Percentiles rank a stretch among this genome's conserved stretches.
Conservation (phyloP, 2,888 invertebrate species). For the Uloborus plumipes region DNA sequence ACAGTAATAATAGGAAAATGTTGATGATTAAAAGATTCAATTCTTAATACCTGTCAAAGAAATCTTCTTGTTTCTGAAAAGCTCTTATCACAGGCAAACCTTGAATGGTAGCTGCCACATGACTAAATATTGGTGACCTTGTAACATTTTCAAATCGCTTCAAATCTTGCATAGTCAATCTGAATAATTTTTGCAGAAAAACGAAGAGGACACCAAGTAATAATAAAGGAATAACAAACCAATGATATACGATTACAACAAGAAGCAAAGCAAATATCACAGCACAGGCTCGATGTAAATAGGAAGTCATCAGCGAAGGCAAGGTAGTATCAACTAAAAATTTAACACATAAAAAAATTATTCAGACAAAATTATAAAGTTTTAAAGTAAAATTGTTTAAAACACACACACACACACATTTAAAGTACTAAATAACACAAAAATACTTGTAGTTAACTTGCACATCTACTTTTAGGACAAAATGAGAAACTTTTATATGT, state of each 20-base stretch:
- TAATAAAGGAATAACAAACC: conserved; percentile 83
- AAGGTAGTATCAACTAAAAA: conserved; percentile 76
- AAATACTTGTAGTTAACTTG: too few species aligned
- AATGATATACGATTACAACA: conserved; percentile 87
- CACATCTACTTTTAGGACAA: too few species aligned
- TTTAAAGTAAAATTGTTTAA: neutral
- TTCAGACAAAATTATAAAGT: neutral
- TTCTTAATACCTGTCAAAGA: conserved; percentile 72
- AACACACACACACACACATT: too few species aligned
- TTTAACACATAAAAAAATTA: neutral
- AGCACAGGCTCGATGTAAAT: conserved; percentile 76
- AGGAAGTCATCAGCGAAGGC: conserved; percentile 75
- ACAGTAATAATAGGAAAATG: too few species aligned
- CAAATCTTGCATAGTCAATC: conserved; percentile 74
- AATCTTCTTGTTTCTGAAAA: conserved; percentile 75
- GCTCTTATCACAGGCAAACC: conserved; percentile 78
- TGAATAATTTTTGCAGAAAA: conserved; percentile 72
- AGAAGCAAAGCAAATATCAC: conserved; percentile 88
- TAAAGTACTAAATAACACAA: neutral
- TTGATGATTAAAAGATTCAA: neutral
- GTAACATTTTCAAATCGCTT: conserved; percentile 76
- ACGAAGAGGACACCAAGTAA: conserved; percentile 79
- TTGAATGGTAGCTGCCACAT: conserved; percentile 75
- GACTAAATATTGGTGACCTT: conserved; percentile 76
- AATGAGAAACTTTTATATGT: too few species aligned